These are phyloP conservation scores for Protonibea diacanthus DNA, from an alignment of 2,797 vertebrate species.

Conservation along the genomic window DNA sequence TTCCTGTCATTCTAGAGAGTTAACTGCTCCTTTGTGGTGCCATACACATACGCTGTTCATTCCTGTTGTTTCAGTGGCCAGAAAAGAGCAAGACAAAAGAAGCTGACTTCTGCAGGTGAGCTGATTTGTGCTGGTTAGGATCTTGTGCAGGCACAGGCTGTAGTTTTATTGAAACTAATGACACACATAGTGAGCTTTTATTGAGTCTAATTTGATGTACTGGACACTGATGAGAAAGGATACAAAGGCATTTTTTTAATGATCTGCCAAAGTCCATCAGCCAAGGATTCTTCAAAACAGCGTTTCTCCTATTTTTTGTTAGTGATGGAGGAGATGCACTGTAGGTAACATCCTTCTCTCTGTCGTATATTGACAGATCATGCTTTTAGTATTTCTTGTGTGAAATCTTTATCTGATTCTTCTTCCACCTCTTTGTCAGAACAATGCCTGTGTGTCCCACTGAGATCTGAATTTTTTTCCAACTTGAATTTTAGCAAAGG, in stretches of 20 bases:
- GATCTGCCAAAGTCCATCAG: neutral
- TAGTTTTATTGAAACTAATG: neutral
- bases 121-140: neutral
- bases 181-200: neutral
- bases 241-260: neutral
- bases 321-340: neutral
- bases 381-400: slow-evolving; percentile 8
- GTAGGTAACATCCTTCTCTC: neutral
- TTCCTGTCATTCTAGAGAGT: neutral
- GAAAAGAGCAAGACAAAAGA: neutral
- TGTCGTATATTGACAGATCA: neutral
- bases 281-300: neutral
- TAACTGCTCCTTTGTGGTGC: neutral
- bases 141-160: neutral
- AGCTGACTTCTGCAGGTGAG: neutral
- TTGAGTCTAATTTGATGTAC: neutral
- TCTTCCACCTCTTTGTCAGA: neutral
- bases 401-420: slow-evolving; percentile 1
- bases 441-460: neutral
- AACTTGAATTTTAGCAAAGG: neutral
- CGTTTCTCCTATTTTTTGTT: slow-evolving; percentile 3
- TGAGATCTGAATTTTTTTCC: slow-evolving; percentile 1
- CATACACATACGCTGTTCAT: neutral
- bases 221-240: neutral
- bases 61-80: neutral